Conservation (phyloP, 2,797 vertebrate species). For the Anolis apletophallus region DNA sequence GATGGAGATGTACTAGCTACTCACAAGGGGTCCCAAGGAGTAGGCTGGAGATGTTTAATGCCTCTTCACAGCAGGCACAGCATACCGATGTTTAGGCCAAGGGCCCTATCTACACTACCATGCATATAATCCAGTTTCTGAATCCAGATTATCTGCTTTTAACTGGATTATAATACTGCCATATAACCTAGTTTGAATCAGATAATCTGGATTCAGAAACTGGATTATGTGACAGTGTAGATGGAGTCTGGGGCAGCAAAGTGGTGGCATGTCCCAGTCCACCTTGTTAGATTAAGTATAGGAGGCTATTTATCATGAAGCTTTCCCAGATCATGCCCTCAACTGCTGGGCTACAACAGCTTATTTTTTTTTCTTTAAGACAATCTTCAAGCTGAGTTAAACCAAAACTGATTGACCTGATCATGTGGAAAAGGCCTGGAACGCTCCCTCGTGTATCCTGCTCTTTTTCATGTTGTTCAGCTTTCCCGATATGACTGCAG, state of each 20-base stretch:
- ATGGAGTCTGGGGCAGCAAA: neutral
- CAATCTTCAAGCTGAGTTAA: slow-evolving; percentile 17
- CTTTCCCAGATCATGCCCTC: neutral
- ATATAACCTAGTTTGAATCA: too few species aligned
- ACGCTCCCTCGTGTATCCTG: neutral
- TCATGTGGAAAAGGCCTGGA: neutral
- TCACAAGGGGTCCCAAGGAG: too few species aligned
- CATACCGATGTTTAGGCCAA: neutral
- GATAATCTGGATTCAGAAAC: too few species aligned
- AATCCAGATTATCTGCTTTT: too few species aligned
- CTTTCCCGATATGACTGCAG: slow-evolving; percentile 24
- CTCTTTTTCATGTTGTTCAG: neutral
- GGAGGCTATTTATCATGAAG: neutral
- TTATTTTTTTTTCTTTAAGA: neutral
- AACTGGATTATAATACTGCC: too few species aligned
- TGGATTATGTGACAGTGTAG: too few species aligned
- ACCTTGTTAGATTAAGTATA: neutral
- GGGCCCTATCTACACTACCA: too few species aligned
- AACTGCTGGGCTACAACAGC: neutral
- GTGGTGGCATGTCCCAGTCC: neutral
- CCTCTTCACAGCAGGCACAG: too few species aligned
- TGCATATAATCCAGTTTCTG: too few species aligned
- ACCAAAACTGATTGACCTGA: slow-evolving; percentile 8
- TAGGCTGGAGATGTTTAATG: too few species aligned
- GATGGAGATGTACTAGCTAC: too few species aligned